Evolutionary conservation across 2,113 vertebrate species (phyloP), one percentile per base, ranked within the genome.

Genomic region (Callorhinus ursinus): DNA sequence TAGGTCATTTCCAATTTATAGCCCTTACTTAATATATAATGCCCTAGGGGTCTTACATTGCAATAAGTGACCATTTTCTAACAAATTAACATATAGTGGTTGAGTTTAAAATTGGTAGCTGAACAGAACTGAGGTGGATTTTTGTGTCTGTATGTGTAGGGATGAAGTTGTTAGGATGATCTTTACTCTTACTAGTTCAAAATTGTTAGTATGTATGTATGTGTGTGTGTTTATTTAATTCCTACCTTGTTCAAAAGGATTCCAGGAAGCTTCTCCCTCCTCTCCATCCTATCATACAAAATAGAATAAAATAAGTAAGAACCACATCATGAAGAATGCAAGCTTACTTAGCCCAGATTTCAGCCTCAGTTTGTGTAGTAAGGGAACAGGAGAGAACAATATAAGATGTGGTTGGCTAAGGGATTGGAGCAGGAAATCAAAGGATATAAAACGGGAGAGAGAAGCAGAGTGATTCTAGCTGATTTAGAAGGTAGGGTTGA

Each of bases 291-390:
- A 15, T 57, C n/a, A 39, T 42, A 67, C 31, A 77, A 65, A 93
- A 83, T 49, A 79, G 84, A 93, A 55, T 82, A 91, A 76, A 91
- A 26, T 72, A 74, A 72, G 42, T 59, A 77, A 89, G 89, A 97
- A 46, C 22, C 36, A 36, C 18, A 42, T 71, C 76, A 57, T 3
- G 12, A 80, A 80, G 55, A 74, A 61, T 89, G 7, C 61, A 74
- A 61, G 16, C n/a, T 88, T 86, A 92, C 63, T 87, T 46, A 61
- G 31, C 59, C 59, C 88, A 59, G 18, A 53, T 42, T 77, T 90
- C 82, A 72, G 31, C 46, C 49, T 95, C 82, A 10, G n/a, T 80
- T 63, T 90, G 67, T 85, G 10, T 72, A 61, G 46, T 87, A 55
- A 51, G 55, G 57, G 69, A 87, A 51, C 51, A 12, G 74, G 61